A percentile compares a stretch with the other conserved stretches of the same genome.
Conservation (phyloP, 2,888 invertebrate species). For the Phorcus lineatus region DNA sequence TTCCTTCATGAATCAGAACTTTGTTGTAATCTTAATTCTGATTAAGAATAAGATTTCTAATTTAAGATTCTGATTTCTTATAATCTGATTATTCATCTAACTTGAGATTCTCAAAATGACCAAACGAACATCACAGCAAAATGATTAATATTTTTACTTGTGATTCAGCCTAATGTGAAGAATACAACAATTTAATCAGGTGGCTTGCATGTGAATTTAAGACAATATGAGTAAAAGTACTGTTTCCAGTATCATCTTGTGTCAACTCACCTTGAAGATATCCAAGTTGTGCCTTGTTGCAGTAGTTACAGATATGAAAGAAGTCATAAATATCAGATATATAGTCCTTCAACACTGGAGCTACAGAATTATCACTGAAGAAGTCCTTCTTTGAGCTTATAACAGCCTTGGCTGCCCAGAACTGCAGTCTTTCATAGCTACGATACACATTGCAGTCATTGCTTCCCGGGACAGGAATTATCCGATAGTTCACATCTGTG, state of each 20-base stretch:
- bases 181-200: too few relatives aligned
- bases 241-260: too few relatives aligned
- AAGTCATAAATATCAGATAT: conserved; percentile 74
- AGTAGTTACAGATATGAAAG: conserved; percentile 76
- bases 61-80: too few relatives aligned
- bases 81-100: neutral
- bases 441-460: conserved; percentile 27
- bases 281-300: conserved; percentile 64
- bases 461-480: conserved; percentile 65
- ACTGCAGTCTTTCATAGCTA: conserved; percentile 62
- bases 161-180: neutral
- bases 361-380: conserved; percentile 70
- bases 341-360: conserved; percentile 74
- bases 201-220: too few relatives aligned
- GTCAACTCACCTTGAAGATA: conserved; percentile 68
- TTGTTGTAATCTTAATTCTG: too few relatives aligned
- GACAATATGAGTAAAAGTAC: too few relatives aligned
- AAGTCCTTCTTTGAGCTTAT: conserved; percentile 75
- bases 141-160: neutral
- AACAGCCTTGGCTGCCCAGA: conserved; percentile 74
- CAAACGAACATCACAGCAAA: neutral
- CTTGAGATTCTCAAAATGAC: neutral
- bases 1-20: too few relatives aligned
- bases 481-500: conserved; percentile 76
- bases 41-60: too few relatives aligned